Evolutionary conservation across 1,140 invertebrate genomes (phyloP).

Genomic region (Laupala kohalensis): DNA sequence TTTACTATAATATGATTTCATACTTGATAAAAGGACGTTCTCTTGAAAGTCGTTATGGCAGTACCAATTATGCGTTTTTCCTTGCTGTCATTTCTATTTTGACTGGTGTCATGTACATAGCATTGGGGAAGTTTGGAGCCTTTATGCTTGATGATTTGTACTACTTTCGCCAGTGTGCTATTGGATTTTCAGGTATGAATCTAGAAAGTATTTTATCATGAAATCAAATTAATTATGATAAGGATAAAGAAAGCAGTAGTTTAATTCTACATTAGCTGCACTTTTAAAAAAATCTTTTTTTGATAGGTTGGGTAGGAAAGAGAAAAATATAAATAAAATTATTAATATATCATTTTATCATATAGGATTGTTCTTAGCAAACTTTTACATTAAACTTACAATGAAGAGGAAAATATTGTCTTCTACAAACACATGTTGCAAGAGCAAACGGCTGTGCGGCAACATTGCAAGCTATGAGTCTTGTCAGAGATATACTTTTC

Average conservation of each 20-base stretch:
- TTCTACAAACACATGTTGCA: no score
- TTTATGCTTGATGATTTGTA: constrained; percentile 23
- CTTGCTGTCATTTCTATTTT: constrained; percentile 38
- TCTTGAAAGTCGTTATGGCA: constrained; percentile 42
- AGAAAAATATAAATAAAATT: no score
- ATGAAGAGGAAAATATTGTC: no score
- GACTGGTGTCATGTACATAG: constrained; percentile 40
- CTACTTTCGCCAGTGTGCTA: constrained; percentile 42
- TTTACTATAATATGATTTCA: constrained; percentile 63
- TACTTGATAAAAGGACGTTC: constrained; percentile 46
- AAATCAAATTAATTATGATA: neutral
- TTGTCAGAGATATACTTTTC: no score
- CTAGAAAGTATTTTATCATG: neutral
- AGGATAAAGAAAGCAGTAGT: neutral
- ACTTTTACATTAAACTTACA: no score
- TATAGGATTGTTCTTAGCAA: no score
- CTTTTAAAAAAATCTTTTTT: no score
- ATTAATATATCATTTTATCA: no score
- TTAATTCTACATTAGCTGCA: no score
- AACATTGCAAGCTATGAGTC: no score
- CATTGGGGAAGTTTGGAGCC: constrained; percentile 25
- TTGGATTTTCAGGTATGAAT: constrained; percentile 48
- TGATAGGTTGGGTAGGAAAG: no score
- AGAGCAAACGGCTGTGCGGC: no score
- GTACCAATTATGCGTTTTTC: constrained; percentile 40